phyloP scores from a whole-genome alignment of 30 jellyfish, hydroid and myxozoan species.

The Euphysa ruthae region DNA sequence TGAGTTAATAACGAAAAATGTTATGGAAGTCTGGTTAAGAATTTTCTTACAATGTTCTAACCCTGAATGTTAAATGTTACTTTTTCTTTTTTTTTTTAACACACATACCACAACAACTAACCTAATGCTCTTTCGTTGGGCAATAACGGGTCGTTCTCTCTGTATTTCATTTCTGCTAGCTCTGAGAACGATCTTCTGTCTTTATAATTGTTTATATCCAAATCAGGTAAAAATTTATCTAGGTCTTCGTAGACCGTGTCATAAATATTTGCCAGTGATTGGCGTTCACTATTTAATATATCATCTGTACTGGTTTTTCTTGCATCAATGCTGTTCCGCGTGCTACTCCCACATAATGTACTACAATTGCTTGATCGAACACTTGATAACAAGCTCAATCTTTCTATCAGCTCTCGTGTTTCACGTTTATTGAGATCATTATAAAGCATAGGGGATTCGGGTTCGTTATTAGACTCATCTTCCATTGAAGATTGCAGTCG shows the following conservation, averaged over 20 bases:
- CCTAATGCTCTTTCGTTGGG: slow-evolving; percentile 22
- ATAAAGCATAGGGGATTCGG: too few species aligned
- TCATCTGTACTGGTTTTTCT: background rate
- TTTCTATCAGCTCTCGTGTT: slow-evolving; percentile 18
- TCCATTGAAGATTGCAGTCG: background rate
- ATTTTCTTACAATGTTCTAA: too few species aligned
- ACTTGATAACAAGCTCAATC: slow-evolving; percentile 24
- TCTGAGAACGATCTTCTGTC: background rate
- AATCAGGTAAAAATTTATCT: background rate
- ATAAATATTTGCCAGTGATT: background rate
- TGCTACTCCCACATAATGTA: background rate
- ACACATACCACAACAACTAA: too few species aligned
- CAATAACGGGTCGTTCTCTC: slow-evolving; percentile 19
- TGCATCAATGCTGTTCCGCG: background rate
- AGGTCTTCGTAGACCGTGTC: background rate
- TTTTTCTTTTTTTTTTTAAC: too few species aligned
- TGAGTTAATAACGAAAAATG: too few species aligned
- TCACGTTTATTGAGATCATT: too few species aligned
- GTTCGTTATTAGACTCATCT: background rate
- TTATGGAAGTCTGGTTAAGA: too few species aligned
- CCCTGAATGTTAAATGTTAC: too few species aligned
- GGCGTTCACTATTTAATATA: background rate
- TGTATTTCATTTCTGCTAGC: background rate
- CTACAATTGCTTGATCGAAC: slow-evolving; percentile 3
- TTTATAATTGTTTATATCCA: background rate